Base-by-base conservation (phyloP, 2,888 invertebrate genomes). In the Bugulina stolonifera region DNA sequence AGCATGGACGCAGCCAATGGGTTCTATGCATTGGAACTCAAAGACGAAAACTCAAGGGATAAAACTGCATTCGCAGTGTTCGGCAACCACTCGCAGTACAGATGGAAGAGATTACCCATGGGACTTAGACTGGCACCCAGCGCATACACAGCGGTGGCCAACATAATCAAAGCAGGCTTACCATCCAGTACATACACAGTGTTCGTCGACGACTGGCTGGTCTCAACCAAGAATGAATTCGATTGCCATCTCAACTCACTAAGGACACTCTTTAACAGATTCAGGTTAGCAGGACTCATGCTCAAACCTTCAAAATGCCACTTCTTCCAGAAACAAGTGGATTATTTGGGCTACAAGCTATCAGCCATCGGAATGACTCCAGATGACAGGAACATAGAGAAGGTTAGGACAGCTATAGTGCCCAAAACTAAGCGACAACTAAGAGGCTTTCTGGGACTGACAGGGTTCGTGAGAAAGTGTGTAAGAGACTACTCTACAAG, bases 11-110 rank as follows among this genome's bases (percentile, higher is more conserved):
- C 54, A 22, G 23, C 32, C 5, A 14, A 10, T 27, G 69, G 29
- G 14, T 27, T 23, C 27, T 72, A 69, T 32, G 22, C 22, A 1
- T 52, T 69, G 35, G 69, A 54, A 35, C 29, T 27, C n/a, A n/a
- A 69, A 1, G 54, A 71, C n/a, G 69, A 69, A 69, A 69, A 69
- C 5, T 23, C 64, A n/a, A 70, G n/a, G 18, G 18, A 69, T 22
- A 69, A 57, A 27, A 72, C 72, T 23, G 72, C 69, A 35, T 72
- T 72, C 34, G 32, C 69, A 23, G 34, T 35, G 10, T 52, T 14
- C 18, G 54, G n/a, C 2, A 64, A 34, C 2, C n/a, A 35, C 1
- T 64, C 69, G 1, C 35, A 69, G 29, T 72, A 43, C 52, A 54
- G 69, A 29, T 72, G 14, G 22, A 70, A 18, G n/a, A 14, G 52